Percentiles rank a stretch among this genome's conserved stretches.
phyloP scores from a whole-genome alignment of 2,113 vertebrate genomes.

The Istiophorus platypterus region DNA sequence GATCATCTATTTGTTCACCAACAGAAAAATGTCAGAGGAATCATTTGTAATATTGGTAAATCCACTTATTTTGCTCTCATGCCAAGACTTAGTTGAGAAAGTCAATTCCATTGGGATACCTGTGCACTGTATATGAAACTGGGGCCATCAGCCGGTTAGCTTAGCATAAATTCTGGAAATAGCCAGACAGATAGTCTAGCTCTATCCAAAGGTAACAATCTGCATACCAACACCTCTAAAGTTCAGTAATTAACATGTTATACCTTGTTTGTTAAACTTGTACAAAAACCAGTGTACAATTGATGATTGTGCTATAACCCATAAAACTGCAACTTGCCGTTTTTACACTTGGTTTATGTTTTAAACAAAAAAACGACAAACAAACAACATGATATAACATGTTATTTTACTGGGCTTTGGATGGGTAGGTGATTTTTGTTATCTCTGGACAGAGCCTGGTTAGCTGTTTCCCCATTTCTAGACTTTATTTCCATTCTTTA shows the following conservation, averaged over 20 bases:
- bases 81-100: neutral
- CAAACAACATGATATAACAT: neutral
- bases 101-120: neutral
- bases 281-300: neutral
- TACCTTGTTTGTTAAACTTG: neutral
- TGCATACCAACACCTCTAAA: neutral
- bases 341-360: neutral
- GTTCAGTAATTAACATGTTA: neutral
- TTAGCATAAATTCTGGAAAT: neutral
- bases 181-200: neutral
- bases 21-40: neutral
- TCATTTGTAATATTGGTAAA: constrained; percentile 1
- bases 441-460: neutral
- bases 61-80: neutral
- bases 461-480: neutral
- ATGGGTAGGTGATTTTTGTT: neutral
- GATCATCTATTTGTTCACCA: neutral
- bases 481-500: neutral
- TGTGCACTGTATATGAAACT: neutral
- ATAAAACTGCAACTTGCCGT: neutral
- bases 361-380: too few species aligned
- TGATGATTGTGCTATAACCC: neutral
- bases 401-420: neutral
- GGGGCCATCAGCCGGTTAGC: neutral
- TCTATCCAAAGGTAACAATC: neutral